Percentiles rank a stretch among this genome's conserved stretches.
phyloP scores from a whole-genome alignment of 2,888 invertebrate genomes.

The Macaria notata region DNA sequence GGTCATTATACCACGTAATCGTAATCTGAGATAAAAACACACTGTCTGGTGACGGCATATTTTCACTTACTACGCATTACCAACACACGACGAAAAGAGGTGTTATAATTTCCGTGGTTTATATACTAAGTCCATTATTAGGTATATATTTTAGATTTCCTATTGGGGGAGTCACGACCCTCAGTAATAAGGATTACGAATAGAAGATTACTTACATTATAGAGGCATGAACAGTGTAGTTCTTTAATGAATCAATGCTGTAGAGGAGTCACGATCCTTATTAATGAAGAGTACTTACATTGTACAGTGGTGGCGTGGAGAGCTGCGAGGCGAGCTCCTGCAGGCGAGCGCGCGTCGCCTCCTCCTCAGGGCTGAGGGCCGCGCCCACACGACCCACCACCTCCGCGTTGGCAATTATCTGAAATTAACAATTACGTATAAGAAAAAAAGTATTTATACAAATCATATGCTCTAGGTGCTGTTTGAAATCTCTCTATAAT shows the following conservation, averaged over 20 bases:
- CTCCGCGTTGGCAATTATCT: conserved; percentile 95
- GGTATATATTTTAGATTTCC: too few relatives aligned
- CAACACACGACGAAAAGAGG: too few relatives aligned
- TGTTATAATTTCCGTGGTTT: too few relatives aligned
- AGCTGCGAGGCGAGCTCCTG: conserved; percentile 94
- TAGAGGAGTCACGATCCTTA: too few relatives aligned
- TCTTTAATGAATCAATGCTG: too few relatives aligned
- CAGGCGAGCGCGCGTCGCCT: conserved; percentile 91
- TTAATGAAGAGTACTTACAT: conserved; percentile 77
- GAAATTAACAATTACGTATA: conserved; percentile 10
- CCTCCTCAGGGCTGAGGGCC: conserved; percentile 94
- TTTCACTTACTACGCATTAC: conserved; percentile 10
- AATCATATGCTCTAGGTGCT: too few relatives aligned
- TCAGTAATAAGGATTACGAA: too few relatives aligned
- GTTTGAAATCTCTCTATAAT: too few relatives aligned
- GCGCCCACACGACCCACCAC: conserved; percentile 93
- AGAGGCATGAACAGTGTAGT: too few relatives aligned
- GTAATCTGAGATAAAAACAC: conserved; percentile 22
- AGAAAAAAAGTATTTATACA: not conserved
- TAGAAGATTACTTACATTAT: too few relatives aligned
- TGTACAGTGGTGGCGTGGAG: conserved; percentile 95
- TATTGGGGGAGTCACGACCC: too few relatives aligned
- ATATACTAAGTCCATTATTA: too few relatives aligned
- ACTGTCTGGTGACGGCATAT: conserved; percentile 17
- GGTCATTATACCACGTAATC: conserved; percentile 39